Evolutionary conservation across 2,888 invertebrate species (phyloP).

Genomic region (Rotaria magnacalcarata): DNA sequence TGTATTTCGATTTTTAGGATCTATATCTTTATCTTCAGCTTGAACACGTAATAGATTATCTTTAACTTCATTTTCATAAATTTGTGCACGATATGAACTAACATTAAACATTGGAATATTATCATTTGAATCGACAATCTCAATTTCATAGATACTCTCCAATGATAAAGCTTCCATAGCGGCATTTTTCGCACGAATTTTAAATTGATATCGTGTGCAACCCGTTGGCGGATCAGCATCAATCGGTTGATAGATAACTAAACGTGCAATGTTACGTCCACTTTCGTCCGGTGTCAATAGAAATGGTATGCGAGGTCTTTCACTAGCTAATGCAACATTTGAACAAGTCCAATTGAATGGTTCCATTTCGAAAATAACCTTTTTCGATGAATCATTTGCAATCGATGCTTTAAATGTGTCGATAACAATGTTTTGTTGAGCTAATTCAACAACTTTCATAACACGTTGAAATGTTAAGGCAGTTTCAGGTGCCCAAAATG

Average conservation of each 20-base stretch:
- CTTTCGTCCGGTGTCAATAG: constrained; percentile 1
- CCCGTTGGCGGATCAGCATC: constrained; percentile 42
- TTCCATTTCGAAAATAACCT: constrained; percentile 33
- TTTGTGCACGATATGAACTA: constrained; percentile 88
- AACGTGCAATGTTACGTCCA: constrained; percentile 15
- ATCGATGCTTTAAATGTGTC: constrained; percentile 35
- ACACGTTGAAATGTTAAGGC: constrained; percentile 43
- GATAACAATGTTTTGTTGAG: constrained; percentile 21
- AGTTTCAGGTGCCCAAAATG: constrained; percentile 44
- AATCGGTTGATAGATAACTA: constrained; percentile 43
- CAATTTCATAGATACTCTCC: constrained; percentile 66
- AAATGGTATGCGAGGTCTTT: constrained; percentile 6
- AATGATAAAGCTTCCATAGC: constrained; percentile 42
- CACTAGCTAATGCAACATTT: neutral
- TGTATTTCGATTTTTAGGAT: constrained; percentile 72
- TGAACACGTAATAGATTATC: constrained; percentile 85
- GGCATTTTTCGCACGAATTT: constrained; percentile 41
- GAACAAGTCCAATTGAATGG: neutral
- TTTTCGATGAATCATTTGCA: constrained; percentile 25
- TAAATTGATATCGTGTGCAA: constrained; percentile 40
- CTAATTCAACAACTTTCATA: constrained; percentile 37
- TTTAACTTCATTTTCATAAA: constrained; percentile 90
- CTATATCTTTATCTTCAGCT: constrained; percentile 91
- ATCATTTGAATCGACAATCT: constrained; percentile 97
- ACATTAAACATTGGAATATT: constrained; percentile 97